Base-by-base conservation (phyloP, 2,797 vertebrate species). In the Kryptopterus vitreolus region DNA sequence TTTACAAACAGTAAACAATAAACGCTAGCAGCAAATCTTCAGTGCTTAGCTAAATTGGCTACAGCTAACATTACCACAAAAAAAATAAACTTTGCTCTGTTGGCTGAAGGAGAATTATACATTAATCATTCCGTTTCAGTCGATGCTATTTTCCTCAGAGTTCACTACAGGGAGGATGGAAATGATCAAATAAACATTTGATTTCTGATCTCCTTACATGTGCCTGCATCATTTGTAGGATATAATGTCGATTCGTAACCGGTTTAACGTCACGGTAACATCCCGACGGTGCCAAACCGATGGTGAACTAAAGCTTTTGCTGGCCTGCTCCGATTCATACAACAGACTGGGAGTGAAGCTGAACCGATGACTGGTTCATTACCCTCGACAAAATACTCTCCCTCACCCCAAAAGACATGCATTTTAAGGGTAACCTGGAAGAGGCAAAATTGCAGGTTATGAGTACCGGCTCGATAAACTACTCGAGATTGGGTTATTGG, bases 201-300 rank as follows among this genome's bases (percentile, higher is more conserved):
- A 84, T 89, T 91, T 85, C 87, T 86, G 82, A 87, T 86, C 79
- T 79, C 57, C 78, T 87, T 77, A 81, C 66, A 85, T 84, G 76
- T 82, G 81, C 74, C 81, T 89, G 86, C 80, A 90, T 91, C 90
- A 92, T 90, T 91, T 85, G 89, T 89, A 74, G 78, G 61, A 75
- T 79, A 50, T 3, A 24, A 80, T n/a, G 13, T 68, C 38, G 48
- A 26, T 48, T 26, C 1, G 18, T 43, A 10, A 7, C 38, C 16
- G 24, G 26, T 69, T 48, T 68, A 43, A 43, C n/a, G 22, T 46
- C 12, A 33, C 43, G 62, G 62, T n/a, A n/a, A 29, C 15, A 20
- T 24, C 48, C 66, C 1, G 5, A 6, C 6, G 73, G 53, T 72
- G 22, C 52, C 35, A 22, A 16, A 43, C 65, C 22, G 76, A 78